phyloP scores from a whole-genome alignment of 2,113 vertebrate species.

The Dicrurus megarhynchus region DNA sequence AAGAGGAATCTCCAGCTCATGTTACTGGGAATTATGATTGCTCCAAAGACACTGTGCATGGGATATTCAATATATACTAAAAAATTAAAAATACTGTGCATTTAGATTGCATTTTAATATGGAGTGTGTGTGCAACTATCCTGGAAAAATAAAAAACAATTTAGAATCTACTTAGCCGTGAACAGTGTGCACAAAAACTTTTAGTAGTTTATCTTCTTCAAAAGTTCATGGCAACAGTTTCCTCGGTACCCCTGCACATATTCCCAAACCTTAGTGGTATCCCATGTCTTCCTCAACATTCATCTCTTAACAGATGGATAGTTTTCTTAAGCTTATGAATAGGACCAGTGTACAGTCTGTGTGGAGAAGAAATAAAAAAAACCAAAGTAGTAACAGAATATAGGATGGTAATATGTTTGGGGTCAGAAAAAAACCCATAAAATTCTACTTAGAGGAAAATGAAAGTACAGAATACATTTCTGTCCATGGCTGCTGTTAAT shows the following conservation, averaged over 20 bases:
- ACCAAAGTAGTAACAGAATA: background rate
- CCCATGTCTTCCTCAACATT: background rate
- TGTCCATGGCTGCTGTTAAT: background rate
- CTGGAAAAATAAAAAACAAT: background rate
- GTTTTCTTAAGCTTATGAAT: background rate
- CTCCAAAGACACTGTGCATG: background rate
- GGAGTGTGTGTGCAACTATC: background rate
- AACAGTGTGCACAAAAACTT: background rate
- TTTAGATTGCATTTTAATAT: background rate
- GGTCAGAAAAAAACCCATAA: background rate
- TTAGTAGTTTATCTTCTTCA: background rate
- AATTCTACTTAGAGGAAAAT: background rate
- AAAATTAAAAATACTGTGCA: background rate
- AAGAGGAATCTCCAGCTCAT: background rate
- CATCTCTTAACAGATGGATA: accelerated
- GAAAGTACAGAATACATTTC: background rate
- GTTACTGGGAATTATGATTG: background rate
- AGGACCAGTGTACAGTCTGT: accelerated
- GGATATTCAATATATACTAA: background rate
- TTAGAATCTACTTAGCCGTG: background rate
- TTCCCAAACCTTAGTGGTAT: accelerated
- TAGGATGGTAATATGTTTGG: background rate
- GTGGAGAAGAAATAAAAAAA: background rate
- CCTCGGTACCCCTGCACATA: accelerated
- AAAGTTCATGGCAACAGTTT: background rate